phyloP scores from a whole-genome alignment of 2,797 vertebrate genomes.

The Orientallactaga sibirica region DNA sequence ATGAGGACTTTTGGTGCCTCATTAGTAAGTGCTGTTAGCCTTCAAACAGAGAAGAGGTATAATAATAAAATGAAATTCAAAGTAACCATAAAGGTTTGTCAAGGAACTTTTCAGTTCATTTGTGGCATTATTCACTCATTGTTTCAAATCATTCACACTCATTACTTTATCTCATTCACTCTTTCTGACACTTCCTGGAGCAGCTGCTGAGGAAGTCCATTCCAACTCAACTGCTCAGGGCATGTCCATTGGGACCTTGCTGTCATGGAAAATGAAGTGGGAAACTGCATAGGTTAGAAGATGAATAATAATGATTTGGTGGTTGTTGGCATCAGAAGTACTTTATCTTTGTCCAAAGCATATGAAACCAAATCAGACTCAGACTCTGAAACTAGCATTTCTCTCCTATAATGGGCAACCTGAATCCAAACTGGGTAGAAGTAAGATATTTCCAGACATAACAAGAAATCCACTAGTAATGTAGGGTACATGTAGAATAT shows the following conservation, averaged over 20 bases:
- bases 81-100: background rate
- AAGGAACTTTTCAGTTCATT: background rate
- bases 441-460: background rate
- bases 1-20: slow-evolving; percentile 7
- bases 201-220: background rate
- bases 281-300: background rate
- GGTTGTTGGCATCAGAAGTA: background rate
- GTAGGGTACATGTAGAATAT: background rate
- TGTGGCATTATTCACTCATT: background rate
- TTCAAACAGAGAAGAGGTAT: background rate
- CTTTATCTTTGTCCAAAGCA: background rate
- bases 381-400: background rate
- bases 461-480: background rate
- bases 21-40: background rate
- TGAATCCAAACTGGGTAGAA: background rate
- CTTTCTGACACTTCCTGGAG: background rate
- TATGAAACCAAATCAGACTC: background rate
- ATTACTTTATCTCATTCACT: no score
- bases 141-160: background rate
- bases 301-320: background rate
- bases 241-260: background rate
- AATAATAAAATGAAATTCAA: slow-evolving; percentile 5
- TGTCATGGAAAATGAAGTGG: background rate
- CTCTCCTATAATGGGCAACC: background rate
- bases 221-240: background rate